Evolutionary conservation across 2,888 invertebrate genomes (phyloP), one percentile per base, ranked within the genome.

Genomic region (Sinhomidia bicolor): DNA sequence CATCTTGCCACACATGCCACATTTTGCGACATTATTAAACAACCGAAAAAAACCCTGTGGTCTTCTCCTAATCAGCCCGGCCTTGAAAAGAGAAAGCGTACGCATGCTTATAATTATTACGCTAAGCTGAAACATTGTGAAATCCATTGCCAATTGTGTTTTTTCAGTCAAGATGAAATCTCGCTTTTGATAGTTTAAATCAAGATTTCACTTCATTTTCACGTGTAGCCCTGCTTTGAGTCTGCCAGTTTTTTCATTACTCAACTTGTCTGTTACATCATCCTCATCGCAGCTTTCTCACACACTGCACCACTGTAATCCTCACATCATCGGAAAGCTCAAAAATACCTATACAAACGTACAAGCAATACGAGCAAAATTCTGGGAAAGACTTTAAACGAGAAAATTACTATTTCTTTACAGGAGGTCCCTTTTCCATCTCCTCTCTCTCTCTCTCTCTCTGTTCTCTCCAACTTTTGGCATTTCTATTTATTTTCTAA

Each of bases 401-500:
- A 68, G 32, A 68, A 68, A 68, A 68, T 68, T 36, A 62, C 29
- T 62, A 68, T 68, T 17, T 36, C 36, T n/a, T n/a, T 44, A 41
- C 44, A 10, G 44, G 41, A 41, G 44, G 20, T 17, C 44, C 23
- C 23, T 44, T 41, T 44, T 9, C 20, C 20, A 2, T 71, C 17
- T 36, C n/a, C n/a, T 5, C 14, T 65, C 65, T 65, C 32, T 65
- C 29, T 14, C 65, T 32, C 65, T 14, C 32, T 32, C 65, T 14
- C 32, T 32, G 12, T 1, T 60, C 44, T 44, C 44, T 68, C 68
- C 17, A 9, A 68, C 62, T 62, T 62, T 62, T 62, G 62, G 29
- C 62, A 29, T 62, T 62, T 62, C 62, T 29, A 62, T 62, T 62
- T 62, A 20, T 17, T 54, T 54, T n/a, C 17, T 20, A 17, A 54